These are phyloP conservation scores for Tricholaema leucomelas DNA, from an alignment of 2,113 vertebrate species.

Conservation along the genomic window DNA sequence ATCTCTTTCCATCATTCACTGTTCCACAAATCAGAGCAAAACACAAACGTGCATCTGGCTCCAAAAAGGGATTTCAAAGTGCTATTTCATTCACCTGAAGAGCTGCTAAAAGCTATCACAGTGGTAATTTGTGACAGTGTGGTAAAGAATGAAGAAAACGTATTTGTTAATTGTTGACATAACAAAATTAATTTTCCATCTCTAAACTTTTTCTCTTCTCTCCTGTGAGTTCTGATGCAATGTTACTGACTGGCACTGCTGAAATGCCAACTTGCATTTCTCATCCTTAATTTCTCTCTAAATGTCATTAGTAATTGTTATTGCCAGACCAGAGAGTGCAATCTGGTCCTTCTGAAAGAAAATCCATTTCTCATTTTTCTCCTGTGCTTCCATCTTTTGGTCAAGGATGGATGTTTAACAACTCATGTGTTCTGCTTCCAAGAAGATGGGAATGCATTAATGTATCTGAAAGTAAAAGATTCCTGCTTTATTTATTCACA, in stretches of 20 bases:
- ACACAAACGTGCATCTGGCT: background rate
- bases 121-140: conserved; percentile 7
- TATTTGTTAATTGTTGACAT: conserved; percentile 70
- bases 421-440: background rate
- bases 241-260: conserved; percentile 69
- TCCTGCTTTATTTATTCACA: background rate
- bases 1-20: background rate
- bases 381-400: conserved; percentile 25
- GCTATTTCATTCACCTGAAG: background rate
- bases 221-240: conserved; percentile 57
- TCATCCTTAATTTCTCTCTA: conserved; percentile 80
- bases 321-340: conserved; percentile 69
- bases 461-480: background rate
- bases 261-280: conserved; percentile 83
- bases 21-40: conserved; percentile 14
- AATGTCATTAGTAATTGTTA: conserved; percentile 84
- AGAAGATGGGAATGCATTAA: background rate
- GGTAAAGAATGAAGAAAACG: conserved; percentile 35
- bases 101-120: conserved; percentile 29
- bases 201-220: conserved; percentile 45
- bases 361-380: conserved; percentile 52
- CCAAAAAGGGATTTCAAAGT: background rate
- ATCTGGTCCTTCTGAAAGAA: conserved; percentile 52
- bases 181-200: conserved; percentile 76
- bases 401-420: background rate